Base-by-base conservation (phyloP, 2,888 invertebrate genomes). In the Lasiommata megera region DNA sequence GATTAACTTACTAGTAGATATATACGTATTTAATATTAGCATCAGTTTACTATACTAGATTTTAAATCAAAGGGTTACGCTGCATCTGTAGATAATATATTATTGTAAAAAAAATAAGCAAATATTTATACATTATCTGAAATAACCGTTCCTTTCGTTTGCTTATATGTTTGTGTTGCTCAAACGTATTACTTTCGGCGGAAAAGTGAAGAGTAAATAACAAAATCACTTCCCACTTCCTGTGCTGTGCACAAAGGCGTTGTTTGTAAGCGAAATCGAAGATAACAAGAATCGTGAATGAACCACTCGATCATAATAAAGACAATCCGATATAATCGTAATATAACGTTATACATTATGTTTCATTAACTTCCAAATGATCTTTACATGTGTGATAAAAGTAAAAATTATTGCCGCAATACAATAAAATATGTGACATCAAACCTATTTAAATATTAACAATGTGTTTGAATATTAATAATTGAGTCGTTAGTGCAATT, bases 191-290 rank as follows among this genome's bases (percentile, higher is more conserved):
- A 70, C 58, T 73, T 72, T 67, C 66, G 62, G 70, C 74, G 72
- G 77, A 76, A 70, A 75, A 58, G 67, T 61, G 77, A 80, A 82
- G 80, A 79, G 66, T 76, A 68, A 68, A 71, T 73, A 72, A 76
- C 63, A 72, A 76, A 77, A 79, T 75, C 73, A 76, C 78, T 77
- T 75, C 72, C 70, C 72, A 56, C 77, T 73, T 77, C 72, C 74
- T 71, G 77, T 61, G 63, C 53, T 71, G 60, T 59, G 65, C 71
- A 86, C 86, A 87, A 85, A 85, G 84, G 72, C 78, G 67, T 75
- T 77, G 70, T 75, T 71, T 67, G 65, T 60, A 67, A 67, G 70
- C 65, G 66, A 56, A 62, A 63, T 68, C 68, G 66, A 69, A 74
- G 64, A 76, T 73, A 66, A 54, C 60, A 59, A 63, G 56, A 63